Evolutionary conservation across 2,113 vertebrate species (phyloP).

Genomic region (Tonatia bakeri): DNA sequence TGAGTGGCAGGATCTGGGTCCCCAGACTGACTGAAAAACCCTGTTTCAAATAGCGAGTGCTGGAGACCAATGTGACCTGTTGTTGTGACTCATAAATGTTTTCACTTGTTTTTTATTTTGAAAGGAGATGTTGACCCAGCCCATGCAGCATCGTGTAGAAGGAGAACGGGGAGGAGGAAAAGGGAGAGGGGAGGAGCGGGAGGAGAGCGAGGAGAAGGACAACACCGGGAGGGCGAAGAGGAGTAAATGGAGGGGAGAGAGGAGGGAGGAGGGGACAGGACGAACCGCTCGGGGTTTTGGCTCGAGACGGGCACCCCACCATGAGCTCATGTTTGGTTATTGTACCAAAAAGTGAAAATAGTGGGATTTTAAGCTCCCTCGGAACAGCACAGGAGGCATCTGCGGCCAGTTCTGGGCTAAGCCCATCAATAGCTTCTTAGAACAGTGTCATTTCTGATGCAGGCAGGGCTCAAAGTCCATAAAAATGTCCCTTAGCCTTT

Average conservation of each 20-base stretch:
- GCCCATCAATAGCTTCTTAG: neutral
- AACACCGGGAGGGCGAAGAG: rapidly evolving
- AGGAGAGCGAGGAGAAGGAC: neutral
- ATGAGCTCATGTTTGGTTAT: neutral
- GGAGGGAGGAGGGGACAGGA: neutral
- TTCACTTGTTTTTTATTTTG: neutral
- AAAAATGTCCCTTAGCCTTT: neutral
- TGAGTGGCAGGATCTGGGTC: neutral
- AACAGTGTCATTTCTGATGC: neutral
- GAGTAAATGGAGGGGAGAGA: rapidly evolving
- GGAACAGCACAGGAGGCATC: neutral
- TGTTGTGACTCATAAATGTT: neutral
- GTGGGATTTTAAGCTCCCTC: neutral
- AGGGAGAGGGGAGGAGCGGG: neutral
- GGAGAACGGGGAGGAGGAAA: neutral
- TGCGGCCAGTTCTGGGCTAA: neutral
- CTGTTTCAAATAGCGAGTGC: neutral
- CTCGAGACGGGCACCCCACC: neutral
- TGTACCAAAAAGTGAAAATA: neutral
- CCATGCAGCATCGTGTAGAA: neutral
- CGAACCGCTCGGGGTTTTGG: neutral
- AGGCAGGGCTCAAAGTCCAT: neutral
- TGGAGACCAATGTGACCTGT: neutral
- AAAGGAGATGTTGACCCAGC: neutral
- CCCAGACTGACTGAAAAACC: constrained; percentile 11